A percentile compares a stretch with the other conserved stretches of the same genome.
Evolutionary conservation across 2,888 invertebrate genomes (phyloP).

Genomic region (Campoplex capitator): DNA sequence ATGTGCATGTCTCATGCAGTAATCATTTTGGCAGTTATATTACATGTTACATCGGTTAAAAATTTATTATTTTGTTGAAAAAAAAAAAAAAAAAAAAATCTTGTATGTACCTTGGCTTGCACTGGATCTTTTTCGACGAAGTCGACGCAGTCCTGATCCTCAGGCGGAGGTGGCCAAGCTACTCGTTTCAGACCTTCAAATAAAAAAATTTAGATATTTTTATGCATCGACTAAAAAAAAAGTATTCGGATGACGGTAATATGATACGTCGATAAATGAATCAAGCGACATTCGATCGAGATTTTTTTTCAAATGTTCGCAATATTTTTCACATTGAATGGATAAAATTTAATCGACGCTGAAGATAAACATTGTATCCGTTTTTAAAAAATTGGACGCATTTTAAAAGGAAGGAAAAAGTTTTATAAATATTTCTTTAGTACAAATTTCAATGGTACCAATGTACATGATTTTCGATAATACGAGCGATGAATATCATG

Average conservation of each 20-base stretch:
- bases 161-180: slow-evolving; percentile 93
- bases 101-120: slow-evolving; percentile 86
- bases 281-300: neutral
- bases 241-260: neutral
- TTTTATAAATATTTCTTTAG: neutral
- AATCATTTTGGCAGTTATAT: neutral
- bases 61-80: neutral
- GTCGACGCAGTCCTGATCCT: slow-evolving; percentile 89
- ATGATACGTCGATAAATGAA: neutral
- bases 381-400: too few relatives aligned
- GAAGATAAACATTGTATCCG: too few relatives aligned
- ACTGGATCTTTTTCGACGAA: slow-evolving; percentile 86
- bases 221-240: neutral
- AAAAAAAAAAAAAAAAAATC: neutral
- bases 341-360: too few relatives aligned
- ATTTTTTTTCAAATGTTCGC: neutral
- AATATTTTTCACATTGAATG: too few relatives aligned
- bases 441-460: neutral
- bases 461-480: too few relatives aligned
- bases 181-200: slow-evolving; percentile 93
- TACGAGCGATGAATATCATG: too few relatives aligned
- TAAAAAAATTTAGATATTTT: slow-evolving; percentile 62
- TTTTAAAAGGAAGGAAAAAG: neutral
- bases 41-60: slow-evolving; percentile 6
- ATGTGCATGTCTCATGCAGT: slow-evolving; percentile 10